phyloP scores from a whole-genome alignment of 2,888 invertebrate species.

The Lissonota sp. region DNA sequence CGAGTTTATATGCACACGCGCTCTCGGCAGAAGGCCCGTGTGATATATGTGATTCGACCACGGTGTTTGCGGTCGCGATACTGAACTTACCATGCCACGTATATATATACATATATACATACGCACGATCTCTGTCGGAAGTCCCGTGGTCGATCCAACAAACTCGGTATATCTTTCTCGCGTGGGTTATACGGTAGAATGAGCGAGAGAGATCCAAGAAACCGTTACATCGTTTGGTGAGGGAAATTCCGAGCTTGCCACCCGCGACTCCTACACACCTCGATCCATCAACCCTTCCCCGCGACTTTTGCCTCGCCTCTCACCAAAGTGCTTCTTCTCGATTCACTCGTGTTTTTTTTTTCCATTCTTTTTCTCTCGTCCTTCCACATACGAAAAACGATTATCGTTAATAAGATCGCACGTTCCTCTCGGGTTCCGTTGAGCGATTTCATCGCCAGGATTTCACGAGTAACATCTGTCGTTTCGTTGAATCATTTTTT shows the following conservation, averaged over 20 bases:
- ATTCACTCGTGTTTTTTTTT: slow-evolving; percentile 20
- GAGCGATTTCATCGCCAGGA: slow-evolving; percentile 22
- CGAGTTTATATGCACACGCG: background rate
- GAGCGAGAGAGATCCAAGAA: slow-evolving; percentile 14
- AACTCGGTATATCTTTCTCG: slow-evolving; percentile 57
- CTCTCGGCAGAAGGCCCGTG: background rate
- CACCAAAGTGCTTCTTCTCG: slow-evolving; percentile 27
- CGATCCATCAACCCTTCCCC: slow-evolving; percentile 59
- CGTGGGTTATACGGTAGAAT: slow-evolving; percentile 61
- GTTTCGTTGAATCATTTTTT: slow-evolving; percentile 7
- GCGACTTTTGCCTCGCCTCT: slow-evolving; percentile 1
- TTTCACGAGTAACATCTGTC: slow-evolving; percentile 18
- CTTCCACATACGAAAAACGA: slow-evolving; percentile 33
- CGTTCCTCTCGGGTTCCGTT: slow-evolving; percentile 29
- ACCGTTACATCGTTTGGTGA: slow-evolving; percentile 19
- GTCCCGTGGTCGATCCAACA: slow-evolving; percentile 49
- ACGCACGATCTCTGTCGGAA: slow-evolving; percentile 38
- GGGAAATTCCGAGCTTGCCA: slow-evolving; percentile 62
- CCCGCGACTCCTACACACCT: slow-evolving; percentile 55
- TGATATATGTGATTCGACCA: slow-evolving; percentile 18
- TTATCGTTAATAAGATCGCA: slow-evolving; percentile 65
- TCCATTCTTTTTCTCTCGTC: slow-evolving; percentile 13
- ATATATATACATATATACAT: slow-evolving; percentile 23
- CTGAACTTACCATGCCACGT: background rate
- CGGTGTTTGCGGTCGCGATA: slow-evolving; percentile 52